Conservation (phyloP, 1,140 invertebrate genomes). For the Neodiprion virginianus region DNA sequence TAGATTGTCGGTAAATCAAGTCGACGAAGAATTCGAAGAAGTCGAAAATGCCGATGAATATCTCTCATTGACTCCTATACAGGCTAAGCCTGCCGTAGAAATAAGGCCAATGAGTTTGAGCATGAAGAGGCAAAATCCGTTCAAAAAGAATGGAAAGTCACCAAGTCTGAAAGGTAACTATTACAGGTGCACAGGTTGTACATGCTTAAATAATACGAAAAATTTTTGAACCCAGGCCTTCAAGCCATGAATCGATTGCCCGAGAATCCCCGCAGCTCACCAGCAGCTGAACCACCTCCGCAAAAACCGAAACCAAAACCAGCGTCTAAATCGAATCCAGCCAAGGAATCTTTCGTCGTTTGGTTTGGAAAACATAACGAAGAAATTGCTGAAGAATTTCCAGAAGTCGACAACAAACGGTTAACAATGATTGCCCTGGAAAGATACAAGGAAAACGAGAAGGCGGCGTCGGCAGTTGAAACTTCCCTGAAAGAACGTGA, state of each 20-base stretch:
- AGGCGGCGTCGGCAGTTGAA: slow-evolving; percentile 3
- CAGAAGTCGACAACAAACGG: slow-evolving; percentile 61
- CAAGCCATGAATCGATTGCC: slow-evolving; percentile 40
- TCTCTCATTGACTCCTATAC: slow-evolving; percentile 25
- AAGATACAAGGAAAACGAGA: slow-evolving; percentile 59
- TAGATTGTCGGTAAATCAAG: slow-evolving; percentile 37
- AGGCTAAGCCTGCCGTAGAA: slow-evolving; percentile 35
- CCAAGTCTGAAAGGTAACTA: slow-evolving; percentile 32
- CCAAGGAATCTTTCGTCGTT: slow-evolving; percentile 60
- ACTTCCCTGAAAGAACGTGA: slow-evolving; percentile 24
- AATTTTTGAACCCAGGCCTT: slow-evolving; percentile 38
- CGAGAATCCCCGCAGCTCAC: slow-evolving; percentile 34
- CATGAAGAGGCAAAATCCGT: slow-evolving; percentile 49
- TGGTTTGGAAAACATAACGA: slow-evolving; percentile 67
- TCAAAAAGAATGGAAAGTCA: slow-evolving; percentile 44
- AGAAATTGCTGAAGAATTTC: slow-evolving; percentile 63
- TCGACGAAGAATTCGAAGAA: slow-evolving; percentile 53
- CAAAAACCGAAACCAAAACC: slow-evolving; percentile 29
- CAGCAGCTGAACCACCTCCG: slow-evolving; percentile 18
- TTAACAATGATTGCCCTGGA: slow-evolving; percentile 63
- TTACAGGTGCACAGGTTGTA: slow-evolving; percentile 5
- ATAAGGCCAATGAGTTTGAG: slow-evolving; percentile 50
- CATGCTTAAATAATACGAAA: slow-evolving; percentile 17
- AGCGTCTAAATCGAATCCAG: slow-evolving; percentile 25
- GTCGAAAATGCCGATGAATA: slow-evolving; percentile 51